phyloP scores from a whole-genome alignment of 1,140 invertebrate species.

The Brachionus angularis region DNA sequence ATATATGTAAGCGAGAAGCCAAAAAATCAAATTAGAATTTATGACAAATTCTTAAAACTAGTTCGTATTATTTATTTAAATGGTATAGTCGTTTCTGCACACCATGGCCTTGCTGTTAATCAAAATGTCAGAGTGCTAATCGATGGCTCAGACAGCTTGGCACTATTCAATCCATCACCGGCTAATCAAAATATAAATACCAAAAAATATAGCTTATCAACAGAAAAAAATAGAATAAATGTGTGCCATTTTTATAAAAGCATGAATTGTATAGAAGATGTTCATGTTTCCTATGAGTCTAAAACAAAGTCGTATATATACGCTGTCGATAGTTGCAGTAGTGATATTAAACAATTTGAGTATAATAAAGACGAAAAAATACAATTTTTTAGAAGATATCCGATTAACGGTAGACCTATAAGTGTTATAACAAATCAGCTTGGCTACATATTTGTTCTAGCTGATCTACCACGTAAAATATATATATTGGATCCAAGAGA shows the following conservation, averaged over 20 bases:
- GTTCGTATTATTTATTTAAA: constrained; percentile 26
- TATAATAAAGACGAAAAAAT: constrained; percentile 18
- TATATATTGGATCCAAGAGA: constrained; percentile 29
- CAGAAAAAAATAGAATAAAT: constrained; percentile 12
- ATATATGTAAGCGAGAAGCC: constrained; percentile 27
- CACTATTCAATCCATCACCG: constrained; percentile 27
- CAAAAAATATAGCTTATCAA: constrained; percentile 3
- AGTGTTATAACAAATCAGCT: constrained; percentile 30
- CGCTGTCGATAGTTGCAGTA: constrained; percentile 30
- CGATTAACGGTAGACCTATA: constrained; percentile 11
- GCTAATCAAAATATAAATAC: not conserved
- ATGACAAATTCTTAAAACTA: constrained; percentile 18
- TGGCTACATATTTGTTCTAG: constrained; percentile 33
- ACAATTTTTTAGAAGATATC: not conserved
- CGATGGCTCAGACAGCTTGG: constrained; percentile 24
- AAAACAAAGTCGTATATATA: constrained; percentile 6
- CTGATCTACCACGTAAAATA: constrained; percentile 20
- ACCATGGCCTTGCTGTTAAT: not conserved
- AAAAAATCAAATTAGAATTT: constrained; percentile 31
- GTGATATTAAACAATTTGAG: constrained; percentile 26
- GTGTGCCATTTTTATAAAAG: constrained; percentile 35
- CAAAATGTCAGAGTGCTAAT: constrained; percentile 3
- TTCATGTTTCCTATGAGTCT: constrained; percentile 5
- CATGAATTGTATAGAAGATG: constrained; percentile 20
- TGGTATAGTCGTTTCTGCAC: constrained; percentile 6